Conservation (phyloP, 2,113 vertebrate species). For the Indicator indicator region DNA sequence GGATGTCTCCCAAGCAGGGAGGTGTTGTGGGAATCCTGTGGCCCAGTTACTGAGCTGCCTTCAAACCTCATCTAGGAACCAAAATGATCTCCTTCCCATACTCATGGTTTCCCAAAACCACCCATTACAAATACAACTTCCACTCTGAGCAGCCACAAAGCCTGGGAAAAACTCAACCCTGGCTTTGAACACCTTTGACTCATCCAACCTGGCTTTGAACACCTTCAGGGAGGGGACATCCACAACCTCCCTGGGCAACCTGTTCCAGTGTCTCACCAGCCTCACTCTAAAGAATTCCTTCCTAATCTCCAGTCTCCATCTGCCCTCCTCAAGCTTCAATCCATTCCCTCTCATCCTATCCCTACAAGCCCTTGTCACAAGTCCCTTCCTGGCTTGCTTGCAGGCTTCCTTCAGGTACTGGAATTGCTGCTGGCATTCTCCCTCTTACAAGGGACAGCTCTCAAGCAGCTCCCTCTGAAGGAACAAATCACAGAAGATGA, state of each 20-base stretch:
- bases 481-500: background rate
- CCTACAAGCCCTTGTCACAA: no score
- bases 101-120: constrained; percentile 62
- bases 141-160: constrained; percentile 27
- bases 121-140: constrained; percentile 12
- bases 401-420: background rate
- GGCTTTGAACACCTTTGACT: no score
- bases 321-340: no score
- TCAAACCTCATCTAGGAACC: constrained; percentile 67
- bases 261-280: no score
- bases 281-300: no score
- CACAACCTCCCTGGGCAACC: no score
- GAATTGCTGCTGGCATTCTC: background rate
- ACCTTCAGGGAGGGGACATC: no score
- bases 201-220: no score
- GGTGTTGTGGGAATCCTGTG: constrained; percentile 37
- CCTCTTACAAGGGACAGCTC: background rate
- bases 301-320: no score
- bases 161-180: background rate
- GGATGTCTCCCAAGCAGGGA: background rate
- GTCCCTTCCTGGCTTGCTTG: no score
- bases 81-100: constrained; percentile 69
- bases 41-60: constrained; percentile 9
- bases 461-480: background rate
- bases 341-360: no score